Evolutionary conservation across 1,140 invertebrate genomes (phyloP), one percentile per base, ranked within the genome.

Genomic region (Phortica variegata): DNA sequence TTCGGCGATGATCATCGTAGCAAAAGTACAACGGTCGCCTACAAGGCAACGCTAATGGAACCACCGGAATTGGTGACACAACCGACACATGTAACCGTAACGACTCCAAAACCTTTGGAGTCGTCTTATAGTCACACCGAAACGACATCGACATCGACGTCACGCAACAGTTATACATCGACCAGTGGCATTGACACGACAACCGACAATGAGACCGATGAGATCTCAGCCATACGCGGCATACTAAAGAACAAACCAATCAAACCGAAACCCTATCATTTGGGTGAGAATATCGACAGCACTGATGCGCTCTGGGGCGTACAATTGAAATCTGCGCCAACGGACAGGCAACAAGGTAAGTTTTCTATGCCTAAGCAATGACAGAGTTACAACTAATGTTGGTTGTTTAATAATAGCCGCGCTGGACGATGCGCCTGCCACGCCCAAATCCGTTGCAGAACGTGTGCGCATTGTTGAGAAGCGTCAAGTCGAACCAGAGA

Each of bases 161-260:
- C 56, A 7, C 45, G 68, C 18, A 61, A 60, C 21, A 73, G 61
- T 23, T 74, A 73, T 39, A 65, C 68, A 16, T 71, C 65, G 32
- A 62, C 60, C 39, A 75, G 61, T 42, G 77, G 79, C 4, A 74
- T 79, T 36, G 78, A 80, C 4, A 70, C 73, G 43, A n/a, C n/a
- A 15, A 75, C 73, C 21, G 76, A 79, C 34, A 70, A 65, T 31
- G 66, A 74, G 23, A 74, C 55, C 8, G 76, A 77, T 47, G 77
- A 81, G 60, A 78, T 81, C 73, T 77, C 79, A 69, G 78, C 79
- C 65, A 82, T 84, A 58, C 81, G 83, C 55, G 83, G 85, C 53
- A 87, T 87, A 75, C 71, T 87, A 41, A 87, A 87, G 75, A 87
- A 86, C 58, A 86, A 85, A 76, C 84, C 84, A 26, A 77, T 82